A percentile compares a stretch with the other conserved stretches of the same genome.
These are phyloP conservation scores for Nyctibius bracteatus DNA, from an alignment of 2,113 vertebrate species.

Conservation along the genomic window DNA sequence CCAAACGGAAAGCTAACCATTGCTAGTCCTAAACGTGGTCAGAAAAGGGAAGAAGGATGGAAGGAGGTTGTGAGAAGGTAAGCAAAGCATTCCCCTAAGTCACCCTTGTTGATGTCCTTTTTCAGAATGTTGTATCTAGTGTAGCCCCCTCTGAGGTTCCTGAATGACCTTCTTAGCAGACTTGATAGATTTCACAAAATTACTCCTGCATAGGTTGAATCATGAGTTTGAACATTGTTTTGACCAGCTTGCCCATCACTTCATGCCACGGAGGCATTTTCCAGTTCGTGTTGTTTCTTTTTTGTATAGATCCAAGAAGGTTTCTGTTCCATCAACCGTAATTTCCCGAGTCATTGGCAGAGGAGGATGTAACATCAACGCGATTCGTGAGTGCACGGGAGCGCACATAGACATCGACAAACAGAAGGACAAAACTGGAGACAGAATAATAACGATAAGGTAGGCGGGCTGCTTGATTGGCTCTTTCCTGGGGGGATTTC, in stretches of 20 bases:
- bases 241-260: background rate
- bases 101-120: background rate
- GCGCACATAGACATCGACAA: constrained; percentile 99
- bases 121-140: background rate
- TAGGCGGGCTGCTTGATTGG: constrained; percentile 12
- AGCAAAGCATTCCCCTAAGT: background rate
- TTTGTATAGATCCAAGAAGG: constrained; percentile 91
- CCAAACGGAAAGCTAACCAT: constrained; percentile 95
- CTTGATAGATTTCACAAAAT: background rate
- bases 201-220: accelerated
- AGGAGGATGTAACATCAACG: constrained; percentile 98
- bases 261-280: background rate
- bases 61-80: constrained; percentile 98
- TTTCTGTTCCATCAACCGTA: constrained; percentile 96
- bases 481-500: accelerated
- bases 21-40: constrained; percentile 95
- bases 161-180: background rate
- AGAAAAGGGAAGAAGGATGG: constrained; percentile 98
- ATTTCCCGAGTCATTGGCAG: constrained; percentile 98
- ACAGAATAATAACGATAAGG: constrained; percentile 99
- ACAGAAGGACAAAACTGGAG: constrained; percentile 98
- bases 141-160: background rate
- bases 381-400: constrained; percentile 96
- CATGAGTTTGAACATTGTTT: accelerated
- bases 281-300: background rate